Percentiles rank a stretch among this genome's conserved stretches.
phyloP scores from a whole-genome alignment of 2,113 vertebrate species.

The Phycodurus eques region DNA sequence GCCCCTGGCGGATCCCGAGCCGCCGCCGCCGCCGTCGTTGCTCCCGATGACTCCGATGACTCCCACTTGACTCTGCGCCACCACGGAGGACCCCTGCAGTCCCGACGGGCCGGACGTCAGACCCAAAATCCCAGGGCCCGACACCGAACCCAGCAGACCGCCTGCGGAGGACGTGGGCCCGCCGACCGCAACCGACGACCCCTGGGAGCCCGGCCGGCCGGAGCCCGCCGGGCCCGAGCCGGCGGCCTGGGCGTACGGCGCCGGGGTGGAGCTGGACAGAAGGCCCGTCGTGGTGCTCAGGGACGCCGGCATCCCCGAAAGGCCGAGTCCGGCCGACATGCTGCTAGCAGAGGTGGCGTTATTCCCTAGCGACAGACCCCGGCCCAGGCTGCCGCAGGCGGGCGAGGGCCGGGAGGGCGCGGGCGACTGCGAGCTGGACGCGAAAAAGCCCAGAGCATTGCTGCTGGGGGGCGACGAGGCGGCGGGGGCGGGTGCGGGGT shows the following conservation, averaged over 20 bases:
- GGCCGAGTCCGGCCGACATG: slow-evolving; percentile 59
- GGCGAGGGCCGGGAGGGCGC: slow-evolving; percentile 13
- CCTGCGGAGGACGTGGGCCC: slow-evolving; percentile 52
- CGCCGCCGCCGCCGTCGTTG: slow-evolving; percentile 51
- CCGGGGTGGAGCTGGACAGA: slow-evolving; percentile 75
- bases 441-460: slow-evolving; percentile 65
- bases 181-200: slow-evolving; percentile 55
- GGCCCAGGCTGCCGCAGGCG: slow-evolving; percentile 29
- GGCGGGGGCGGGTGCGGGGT: slow-evolving; percentile 51
- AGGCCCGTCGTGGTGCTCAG: slow-evolving; percentile 70
- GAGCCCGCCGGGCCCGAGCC: slow-evolving; percentile 18
- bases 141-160: slow-evolving; percentile 24
- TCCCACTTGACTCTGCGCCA: slow-evolving; percentile 62
- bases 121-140: slow-evolving; percentile 68
- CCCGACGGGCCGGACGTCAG: slow-evolving; percentile 64
- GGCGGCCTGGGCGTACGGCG: slow-evolving; percentile 87
- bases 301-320: slow-evolving; percentile 55
- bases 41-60: slow-evolving; percentile 69
- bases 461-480: slow-evolving; percentile 62
- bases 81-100: slow-evolving; percentile 55
- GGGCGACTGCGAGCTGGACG: slow-evolving; percentile 56
- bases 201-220: too few species aligned
- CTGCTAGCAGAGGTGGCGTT: slow-evolving; percentile 59
- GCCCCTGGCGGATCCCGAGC: slow-evolving; percentile 55
- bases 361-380: slow-evolving; percentile 55